Conservation (phyloP, 92 coral and sea anemone species). For the Galaxea fascicularis region DNA sequence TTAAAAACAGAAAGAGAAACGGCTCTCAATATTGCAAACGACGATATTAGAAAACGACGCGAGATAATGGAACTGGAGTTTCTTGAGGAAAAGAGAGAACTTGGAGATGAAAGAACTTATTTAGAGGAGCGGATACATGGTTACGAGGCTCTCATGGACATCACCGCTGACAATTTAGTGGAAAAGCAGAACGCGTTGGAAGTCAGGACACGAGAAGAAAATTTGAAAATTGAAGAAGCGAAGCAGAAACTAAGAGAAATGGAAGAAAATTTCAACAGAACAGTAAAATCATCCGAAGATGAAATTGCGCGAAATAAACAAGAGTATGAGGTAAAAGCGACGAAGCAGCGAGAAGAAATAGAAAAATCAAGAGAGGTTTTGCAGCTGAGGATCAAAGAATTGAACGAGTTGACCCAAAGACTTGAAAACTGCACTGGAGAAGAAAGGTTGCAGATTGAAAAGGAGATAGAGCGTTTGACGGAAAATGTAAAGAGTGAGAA, state of each 20-base stretch:
- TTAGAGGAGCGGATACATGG: constrained; percentile 79
- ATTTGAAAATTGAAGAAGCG: constrained; percentile 76
- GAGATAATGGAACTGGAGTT: constrained; percentile 88
- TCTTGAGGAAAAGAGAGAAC: constrained; percentile 67
- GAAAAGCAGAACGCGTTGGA: constrained; percentile 82
- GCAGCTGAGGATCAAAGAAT: constrained; percentile 33
- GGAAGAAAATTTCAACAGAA: constrained; percentile 68
- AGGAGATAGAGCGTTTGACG: constrained; percentile 42
- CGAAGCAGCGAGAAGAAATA: constrained; percentile 50
- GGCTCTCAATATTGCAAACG: constrained; percentile 68
- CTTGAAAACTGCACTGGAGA: constrained; percentile 62
- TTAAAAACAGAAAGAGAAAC: constrained; percentile 74
- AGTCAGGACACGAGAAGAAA: constrained; percentile 80
- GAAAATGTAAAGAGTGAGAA: constrained; percentile 46
- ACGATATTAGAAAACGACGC: constrained; percentile 76
- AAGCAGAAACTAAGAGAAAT: constrained; percentile 69
- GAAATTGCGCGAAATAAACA: constrained; percentile 70
- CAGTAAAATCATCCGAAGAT: constrained; percentile 73
- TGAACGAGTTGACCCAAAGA: constrained; percentile 56
- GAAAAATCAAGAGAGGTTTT: constrained; percentile 54
- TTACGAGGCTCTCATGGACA: constrained; percentile 81
- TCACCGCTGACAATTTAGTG: constrained; percentile 89
- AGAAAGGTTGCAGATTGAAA: constrained; percentile 49
- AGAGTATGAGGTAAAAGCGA: constrained; percentile 69
- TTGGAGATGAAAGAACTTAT: constrained; percentile 69